A percentile compares a stretch with the other conserved stretches of the same genome.
phyloP scores from a whole-genome alignment of 2,797 vertebrate genomes.

The Trichosurus vulpecula region DNA sequence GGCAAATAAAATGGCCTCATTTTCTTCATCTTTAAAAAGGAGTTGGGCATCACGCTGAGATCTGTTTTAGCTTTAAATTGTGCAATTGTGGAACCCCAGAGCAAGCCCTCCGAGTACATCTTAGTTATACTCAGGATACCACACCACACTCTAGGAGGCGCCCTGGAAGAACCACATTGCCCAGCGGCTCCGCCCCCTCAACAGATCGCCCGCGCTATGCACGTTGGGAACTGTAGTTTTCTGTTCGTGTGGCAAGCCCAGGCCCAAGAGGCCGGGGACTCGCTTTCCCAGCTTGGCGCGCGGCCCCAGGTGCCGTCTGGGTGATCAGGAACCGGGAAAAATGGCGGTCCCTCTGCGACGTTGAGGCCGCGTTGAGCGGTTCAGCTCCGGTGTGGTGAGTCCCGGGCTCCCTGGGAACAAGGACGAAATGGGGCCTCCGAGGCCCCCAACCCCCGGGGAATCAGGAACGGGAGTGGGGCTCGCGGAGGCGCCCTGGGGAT shows the following conservation, averaged over 20 bases:
- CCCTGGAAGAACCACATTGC: constrained; percentile 56
- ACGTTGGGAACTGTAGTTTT: constrained; percentile 74
- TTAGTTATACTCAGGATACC: neutral
- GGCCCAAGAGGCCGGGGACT: neutral
- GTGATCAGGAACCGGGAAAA: constrained; percentile 74
- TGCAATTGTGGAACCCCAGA: neutral
- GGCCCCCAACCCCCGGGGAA: neutral
- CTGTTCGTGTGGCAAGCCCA: fast-evolving
- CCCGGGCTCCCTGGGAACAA: constrained; percentile 35
- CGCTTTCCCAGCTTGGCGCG: constrained; percentile 74
- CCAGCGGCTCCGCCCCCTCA: neutral
- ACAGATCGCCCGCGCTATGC: neutral
- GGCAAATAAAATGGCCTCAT: neutral
- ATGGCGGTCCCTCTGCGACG: constrained; percentile 80
- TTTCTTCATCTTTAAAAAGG: neutral
- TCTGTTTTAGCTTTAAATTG: neutral
- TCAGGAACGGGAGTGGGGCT: constrained; percentile 27
- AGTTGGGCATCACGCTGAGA: neutral
- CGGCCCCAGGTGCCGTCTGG: constrained; percentile 9
- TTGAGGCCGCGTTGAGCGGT: constrained; percentile 76
- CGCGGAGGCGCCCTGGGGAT: constrained; percentile 39
- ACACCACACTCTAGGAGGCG: neutral
- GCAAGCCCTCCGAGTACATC: fast-evolving
- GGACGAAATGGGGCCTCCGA: constrained; percentile 35
- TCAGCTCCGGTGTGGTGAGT: constrained; percentile 74